Percentiles rank a stretch among this genome's conserved stretches.
These are phyloP conservation scores for Salarias fasciatus DNA, from an alignment of 2,797 vertebrate genomes.

Conservation along the genomic window DNA sequence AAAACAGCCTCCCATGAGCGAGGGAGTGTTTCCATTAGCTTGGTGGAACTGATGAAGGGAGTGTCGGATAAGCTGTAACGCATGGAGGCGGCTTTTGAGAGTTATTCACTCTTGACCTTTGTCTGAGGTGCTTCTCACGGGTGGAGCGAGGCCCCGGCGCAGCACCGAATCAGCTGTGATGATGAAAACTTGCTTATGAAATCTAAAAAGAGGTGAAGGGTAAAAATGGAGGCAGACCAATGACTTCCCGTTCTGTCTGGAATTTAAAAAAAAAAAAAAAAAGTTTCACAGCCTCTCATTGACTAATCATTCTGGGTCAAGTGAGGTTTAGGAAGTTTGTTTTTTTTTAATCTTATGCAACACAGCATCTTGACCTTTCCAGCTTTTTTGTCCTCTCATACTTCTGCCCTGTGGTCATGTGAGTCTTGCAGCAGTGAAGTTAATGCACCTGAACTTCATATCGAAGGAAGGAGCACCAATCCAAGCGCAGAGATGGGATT, in stretches of 20 bases:
- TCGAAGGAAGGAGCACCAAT: slow-evolving; percentile 8
- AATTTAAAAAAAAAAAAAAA: neutral
- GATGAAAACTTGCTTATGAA: slow-evolving; percentile 54
- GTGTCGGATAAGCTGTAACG: slow-evolving; percentile 19
- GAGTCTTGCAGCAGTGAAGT: slow-evolving; percentile 8
- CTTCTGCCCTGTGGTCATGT: slow-evolving; percentile 14
- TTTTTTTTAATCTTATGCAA: slow-evolving; percentile 15
- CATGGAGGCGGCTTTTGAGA: slow-evolving; percentile 37
- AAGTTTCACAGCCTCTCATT: slow-evolving; percentile 32
- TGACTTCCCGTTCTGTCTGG: slow-evolving; percentile 13
- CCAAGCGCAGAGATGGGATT: slow-evolving; percentile 30
- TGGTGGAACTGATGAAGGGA: slow-evolving; percentile 47
- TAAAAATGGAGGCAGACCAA: slow-evolving; percentile 29
- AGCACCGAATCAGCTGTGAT: slow-evolving; percentile 42
- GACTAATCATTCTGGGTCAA: slow-evolving; percentile 53
- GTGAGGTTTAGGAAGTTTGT: slow-evolving; percentile 32
- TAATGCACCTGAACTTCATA: slow-evolving; percentile 34
- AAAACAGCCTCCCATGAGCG: slow-evolving; percentile 7
- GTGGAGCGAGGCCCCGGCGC: slow-evolving; percentile 27
- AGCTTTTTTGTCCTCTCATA: neutral
- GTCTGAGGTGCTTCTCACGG: slow-evolving; percentile 38
- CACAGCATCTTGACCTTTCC: slow-evolving; percentile 32
- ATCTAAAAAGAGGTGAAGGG: slow-evolving; percentile 2
- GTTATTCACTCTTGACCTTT: slow-evolving; percentile 54
- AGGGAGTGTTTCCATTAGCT: slow-evolving; percentile 12